phyloP scores from a whole-genome alignment of 2,888 invertebrate species.

The Diachrysia chrysitis region DNA sequence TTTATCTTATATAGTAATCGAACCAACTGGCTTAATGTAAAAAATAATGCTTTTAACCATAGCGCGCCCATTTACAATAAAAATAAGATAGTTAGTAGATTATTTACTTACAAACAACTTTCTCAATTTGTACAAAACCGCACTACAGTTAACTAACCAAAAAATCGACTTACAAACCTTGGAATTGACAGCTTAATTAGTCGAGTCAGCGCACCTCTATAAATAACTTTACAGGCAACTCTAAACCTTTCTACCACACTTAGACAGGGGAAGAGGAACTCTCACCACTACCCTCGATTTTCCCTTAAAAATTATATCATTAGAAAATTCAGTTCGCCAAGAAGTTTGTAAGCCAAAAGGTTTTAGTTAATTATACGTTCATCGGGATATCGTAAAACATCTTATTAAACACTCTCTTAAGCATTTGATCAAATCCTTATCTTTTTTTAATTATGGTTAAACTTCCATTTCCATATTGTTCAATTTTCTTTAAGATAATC shows the following conservation, averaged over 20 bases:
- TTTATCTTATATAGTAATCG: too few species aligned
- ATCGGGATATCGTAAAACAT: conserved; percentile 5
- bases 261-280: conserved; percentile 9
- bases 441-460: conserved; percentile 14
- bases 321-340: conserved; percentile 30
- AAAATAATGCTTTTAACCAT: not conserved
- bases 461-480: not conserved
- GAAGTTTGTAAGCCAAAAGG: conserved; percentile 12
- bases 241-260: conserved; percentile 26
- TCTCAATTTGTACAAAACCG: not conserved
- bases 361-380: conserved; percentile 27
- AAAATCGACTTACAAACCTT: conserved; percentile 25
- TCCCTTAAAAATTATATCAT: conserved; percentile 23
- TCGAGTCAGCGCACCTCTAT: conserved; percentile 38
- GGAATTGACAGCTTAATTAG: conserved; percentile 43
- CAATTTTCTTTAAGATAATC: not conserved
- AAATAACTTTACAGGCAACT: conserved; percentile 23
- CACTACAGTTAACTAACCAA: conserved; percentile 21
- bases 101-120: not conserved
- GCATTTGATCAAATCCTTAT: conserved; percentile 10
- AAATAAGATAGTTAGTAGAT: not conserved
- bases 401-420: conserved; percentile 6
- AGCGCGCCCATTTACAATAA: not conserved
- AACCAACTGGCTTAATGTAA: not conserved
- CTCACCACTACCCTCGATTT: conserved; percentile 8